A percentile compares a stretch with the other conserved stretches of the same genome.
Evolutionary conservation across 1,140 invertebrate species (phyloP).

Genomic region (Bathynomus jamesi): DNA sequence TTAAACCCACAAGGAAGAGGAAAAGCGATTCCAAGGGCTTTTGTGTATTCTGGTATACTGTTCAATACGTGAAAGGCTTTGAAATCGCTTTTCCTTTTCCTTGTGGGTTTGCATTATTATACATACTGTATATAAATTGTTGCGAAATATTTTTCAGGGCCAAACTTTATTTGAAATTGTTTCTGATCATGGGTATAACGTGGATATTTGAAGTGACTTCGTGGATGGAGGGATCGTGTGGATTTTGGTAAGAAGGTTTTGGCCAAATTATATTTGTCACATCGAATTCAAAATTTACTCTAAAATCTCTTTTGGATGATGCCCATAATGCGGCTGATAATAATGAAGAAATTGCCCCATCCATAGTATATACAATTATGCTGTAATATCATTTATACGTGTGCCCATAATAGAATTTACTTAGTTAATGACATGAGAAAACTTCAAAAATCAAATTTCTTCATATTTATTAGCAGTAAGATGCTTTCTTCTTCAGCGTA

Average conservation of each 20-base stretch:
- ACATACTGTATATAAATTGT: too few species aligned
- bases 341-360: not conserved
- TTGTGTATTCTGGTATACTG: too few species aligned
- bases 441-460: too few species aligned
- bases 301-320: not conserved
- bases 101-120: too few species aligned
- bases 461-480: too few species aligned
- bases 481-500: too few species aligned
- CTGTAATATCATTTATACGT: not conserved
- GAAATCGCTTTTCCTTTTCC: too few species aligned
- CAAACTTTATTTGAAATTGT: not conserved
- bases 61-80: too few species aligned
- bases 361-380: not conserved
- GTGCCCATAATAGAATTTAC: not conserved
- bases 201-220: not conserved
- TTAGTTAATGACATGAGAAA: not conserved
- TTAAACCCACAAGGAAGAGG: too few species aligned
- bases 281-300: too few species aligned
- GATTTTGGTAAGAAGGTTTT: not conserved
- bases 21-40: too few species aligned
- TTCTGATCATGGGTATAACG: not conserved
- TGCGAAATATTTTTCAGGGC: too few species aligned
- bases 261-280: not conserved
- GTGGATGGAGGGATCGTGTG: not conserved
- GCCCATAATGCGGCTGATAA: not conserved